Conservation (phyloP, 2,888 invertebrate genomes). For the Thymelicus sylvestris region DNA sequence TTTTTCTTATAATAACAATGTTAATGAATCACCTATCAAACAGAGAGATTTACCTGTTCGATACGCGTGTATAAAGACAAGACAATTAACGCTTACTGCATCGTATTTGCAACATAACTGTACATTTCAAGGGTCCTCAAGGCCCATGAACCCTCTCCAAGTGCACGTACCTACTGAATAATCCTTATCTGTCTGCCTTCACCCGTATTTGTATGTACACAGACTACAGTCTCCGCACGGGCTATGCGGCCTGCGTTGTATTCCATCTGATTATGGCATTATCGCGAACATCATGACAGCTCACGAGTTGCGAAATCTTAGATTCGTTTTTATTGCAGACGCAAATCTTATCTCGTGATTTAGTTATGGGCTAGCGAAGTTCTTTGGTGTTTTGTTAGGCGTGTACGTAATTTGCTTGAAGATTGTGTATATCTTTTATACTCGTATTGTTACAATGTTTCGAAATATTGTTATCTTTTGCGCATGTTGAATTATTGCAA, state of each 20-base stretch:
- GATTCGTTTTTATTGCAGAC: constrained; percentile 30
- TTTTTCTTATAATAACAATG: too few species aligned
- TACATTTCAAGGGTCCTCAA: neutral
- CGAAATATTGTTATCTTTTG: neutral
- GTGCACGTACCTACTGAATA: constrained; percentile 15
- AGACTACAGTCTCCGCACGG: constrained; percentile 23
- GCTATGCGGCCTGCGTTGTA: constrained; percentile 26
- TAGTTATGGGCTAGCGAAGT: constrained; percentile 20
- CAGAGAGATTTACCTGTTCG: too few species aligned
- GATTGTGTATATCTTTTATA: neutral
- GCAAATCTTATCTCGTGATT: constrained; percentile 28
- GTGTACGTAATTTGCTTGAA: constrained; percentile 12
- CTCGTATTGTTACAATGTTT: neutral
- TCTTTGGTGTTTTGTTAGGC: constrained; percentile 28
- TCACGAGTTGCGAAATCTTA: constrained; percentile 31
- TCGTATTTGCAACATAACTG: neutral
- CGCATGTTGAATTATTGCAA: too few species aligned
- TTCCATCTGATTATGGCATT: constrained; percentile 35
- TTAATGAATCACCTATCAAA: too few species aligned
- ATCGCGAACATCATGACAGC: constrained; percentile 35
- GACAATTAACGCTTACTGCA: too few species aligned
- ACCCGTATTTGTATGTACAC: constrained; percentile 33
- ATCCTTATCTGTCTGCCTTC: constrained; percentile 26
- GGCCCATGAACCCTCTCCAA: neutral
- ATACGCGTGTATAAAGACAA: too few species aligned